These are phyloP conservation scores for Coecobrya sp. DNA, from an alignment of 2,888 invertebrate species.

Conservation along the genomic window DNA sequence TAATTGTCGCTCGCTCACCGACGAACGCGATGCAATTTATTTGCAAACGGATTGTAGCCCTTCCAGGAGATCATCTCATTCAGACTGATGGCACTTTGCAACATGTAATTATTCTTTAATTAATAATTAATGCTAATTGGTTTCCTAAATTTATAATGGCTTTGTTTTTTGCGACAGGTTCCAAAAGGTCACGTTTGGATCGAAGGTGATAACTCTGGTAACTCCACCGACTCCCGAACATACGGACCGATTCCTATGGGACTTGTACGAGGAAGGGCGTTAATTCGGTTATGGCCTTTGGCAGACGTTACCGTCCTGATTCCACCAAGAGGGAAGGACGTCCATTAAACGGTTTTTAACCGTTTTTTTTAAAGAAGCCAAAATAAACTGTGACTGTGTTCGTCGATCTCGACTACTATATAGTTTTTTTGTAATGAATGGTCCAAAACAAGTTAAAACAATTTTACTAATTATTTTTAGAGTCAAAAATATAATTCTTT, in stretches of 20 bases:
- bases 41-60: slow-evolving; percentile 93
- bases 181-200: slow-evolving; percentile 97
- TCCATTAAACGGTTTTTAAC: not conserved
- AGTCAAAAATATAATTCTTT: too few relatives aligned
- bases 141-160: too few relatives aligned
- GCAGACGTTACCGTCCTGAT: slow-evolving; percentile 66
- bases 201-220: slow-evolving; percentile 95
- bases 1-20: slow-evolving; percentile 94
- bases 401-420: too few relatives aligned
- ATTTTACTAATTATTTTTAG: too few relatives aligned
- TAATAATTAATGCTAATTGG: too few relatives aligned
- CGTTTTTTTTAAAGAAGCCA: too few relatives aligned
- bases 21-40: slow-evolving; percentile 93
- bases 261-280: slow-evolving; percentile 93
- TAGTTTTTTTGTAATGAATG: too few relatives aligned
- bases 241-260: slow-evolving; percentile 97
- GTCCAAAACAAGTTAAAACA: too few relatives aligned
- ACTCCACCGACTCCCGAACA: slow-evolving; percentile 95
- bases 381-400: too few relatives aligned
- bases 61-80: slow-evolving; percentile 92
- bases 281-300: slow-evolving; percentile 93
- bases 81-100: slow-evolving; percentile 85
- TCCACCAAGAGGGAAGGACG: slow-evolving; percentile 38
- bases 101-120: too few relatives aligned
- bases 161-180: slow-evolving; percentile 70